These are phyloP conservation scores for Nanorana parkeri DNA, from an alignment of 2,113 vertebrate genomes.

Conservation along the genomic window DNA sequence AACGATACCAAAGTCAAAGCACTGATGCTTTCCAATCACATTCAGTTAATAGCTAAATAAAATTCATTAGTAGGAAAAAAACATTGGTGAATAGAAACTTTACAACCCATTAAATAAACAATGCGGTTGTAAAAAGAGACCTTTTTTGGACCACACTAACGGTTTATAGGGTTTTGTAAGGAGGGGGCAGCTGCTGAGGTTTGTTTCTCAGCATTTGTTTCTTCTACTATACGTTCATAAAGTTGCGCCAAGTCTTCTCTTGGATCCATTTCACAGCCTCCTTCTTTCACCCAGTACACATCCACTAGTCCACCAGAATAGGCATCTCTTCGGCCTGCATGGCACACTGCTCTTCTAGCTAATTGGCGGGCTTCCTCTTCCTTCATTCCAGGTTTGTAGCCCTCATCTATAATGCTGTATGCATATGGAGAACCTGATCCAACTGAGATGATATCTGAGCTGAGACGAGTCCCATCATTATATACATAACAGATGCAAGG, in stretches of 20 bases:
- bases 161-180: too few relatives aligned
- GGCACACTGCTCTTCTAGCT: constrained; percentile 81
- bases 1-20: too few relatives aligned
- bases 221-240: constrained; percentile 52
- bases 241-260: constrained; percentile 63
- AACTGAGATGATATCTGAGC: constrained; percentile 79
- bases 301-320: constrained; percentile 87
- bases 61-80: too few relatives aligned
- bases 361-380: constrained; percentile 74
- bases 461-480: constrained; percentile 79
- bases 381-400: constrained; percentile 72
- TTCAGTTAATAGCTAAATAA: too few relatives aligned
- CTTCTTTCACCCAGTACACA: constrained; percentile 77
- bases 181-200: too few relatives aligned
- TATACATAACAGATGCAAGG: constrained; percentile 82
- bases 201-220: background rate
- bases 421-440: constrained; percentile 88
- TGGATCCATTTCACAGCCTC: constrained; percentile 77
- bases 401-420: constrained; percentile 76
- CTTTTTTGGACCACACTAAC: too few relatives aligned
- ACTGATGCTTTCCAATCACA: too few relatives aligned
- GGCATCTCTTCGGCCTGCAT: constrained; percentile 82
- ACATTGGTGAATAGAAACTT: too few relatives aligned
- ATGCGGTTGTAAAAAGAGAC: too few relatives aligned
- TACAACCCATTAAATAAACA: too few relatives aligned